Evolutionary conservation across 2,888 invertebrate genomes (phyloP).

Genomic region (Eupithecia insigniata): DNA sequence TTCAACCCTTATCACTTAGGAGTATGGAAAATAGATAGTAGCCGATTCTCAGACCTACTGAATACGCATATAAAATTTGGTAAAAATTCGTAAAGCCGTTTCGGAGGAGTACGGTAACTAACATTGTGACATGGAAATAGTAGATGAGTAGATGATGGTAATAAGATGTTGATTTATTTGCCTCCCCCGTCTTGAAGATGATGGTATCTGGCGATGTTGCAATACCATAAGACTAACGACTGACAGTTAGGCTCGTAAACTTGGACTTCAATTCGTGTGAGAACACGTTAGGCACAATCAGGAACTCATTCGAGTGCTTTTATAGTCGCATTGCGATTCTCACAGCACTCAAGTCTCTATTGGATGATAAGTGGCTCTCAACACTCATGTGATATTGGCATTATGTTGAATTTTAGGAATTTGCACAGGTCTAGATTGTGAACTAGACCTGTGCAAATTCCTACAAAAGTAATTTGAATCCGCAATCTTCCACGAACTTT

Average conservation of each 20-base stretch:
- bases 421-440: too few relatives aligned
- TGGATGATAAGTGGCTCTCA: conserved; percentile 21
- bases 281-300: conserved; percentile 27
- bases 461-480: too few relatives aligned
- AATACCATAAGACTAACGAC: background rate
- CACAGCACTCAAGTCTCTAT: conserved; percentile 26
- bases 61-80: too few relatives aligned
- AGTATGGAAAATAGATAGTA: too few relatives aligned
- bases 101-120: too few relatives aligned
- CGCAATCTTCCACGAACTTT: too few relatives aligned
- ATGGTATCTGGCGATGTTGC: background rate
- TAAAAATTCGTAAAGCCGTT: too few relatives aligned
- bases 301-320: conserved; percentile 20
- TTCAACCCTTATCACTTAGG: too few relatives aligned
- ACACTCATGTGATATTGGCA: background rate
- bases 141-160: too few relatives aligned
- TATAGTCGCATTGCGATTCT: conserved; percentile 24
- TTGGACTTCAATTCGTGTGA: conserved; percentile 22
- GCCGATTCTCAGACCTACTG: too few relatives aligned
- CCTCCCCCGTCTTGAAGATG: background rate
- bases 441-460: background rate
- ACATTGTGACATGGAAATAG: too few relatives aligned
- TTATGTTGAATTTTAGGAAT: background rate
- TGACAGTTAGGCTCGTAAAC: conserved; percentile 4
- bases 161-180: too few relatives aligned